These are phyloP conservation scores for Drosophila murphyi DNA, from an alignment of 1,140 invertebrate species.

Conservation along the genomic window DNA sequence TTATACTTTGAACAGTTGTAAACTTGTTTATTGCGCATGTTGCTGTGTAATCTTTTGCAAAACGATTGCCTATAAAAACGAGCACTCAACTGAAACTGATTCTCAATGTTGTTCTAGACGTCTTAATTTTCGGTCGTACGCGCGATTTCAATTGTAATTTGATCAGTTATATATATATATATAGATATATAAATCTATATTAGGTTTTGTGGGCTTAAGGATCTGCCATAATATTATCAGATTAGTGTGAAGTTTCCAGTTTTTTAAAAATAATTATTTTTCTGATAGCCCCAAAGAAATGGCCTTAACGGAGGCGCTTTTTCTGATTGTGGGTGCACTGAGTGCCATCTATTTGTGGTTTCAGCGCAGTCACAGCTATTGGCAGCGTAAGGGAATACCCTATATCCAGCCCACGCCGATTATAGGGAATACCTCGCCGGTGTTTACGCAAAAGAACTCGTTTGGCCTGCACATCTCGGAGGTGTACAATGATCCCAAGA, in stretches of 20 bases:
- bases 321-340: conserved; percentile 51
- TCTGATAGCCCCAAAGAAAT: conserved; percentile 33
- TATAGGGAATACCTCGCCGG: conserved; percentile 65
- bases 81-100: background rate
- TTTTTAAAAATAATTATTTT: background rate
- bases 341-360: conserved; percentile 64
- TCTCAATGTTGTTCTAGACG: background rate
- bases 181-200: background rate
- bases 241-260: too few relatives aligned
- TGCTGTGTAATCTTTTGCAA: background rate
- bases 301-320: conserved; percentile 56
- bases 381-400: conserved; percentile 75
- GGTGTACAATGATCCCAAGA: conserved; percentile 61
- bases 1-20: background rate
- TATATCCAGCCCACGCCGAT: conserved; percentile 62
- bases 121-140: background rate
- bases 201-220: background rate
- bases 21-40: background rate
- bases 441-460: conserved; percentile 50
- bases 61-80: background rate
- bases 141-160: background rate
- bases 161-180: background rate
- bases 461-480: conserved; percentile 66
- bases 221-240: background rate
- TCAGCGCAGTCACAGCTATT: conserved; percentile 69